Base-by-base conservation (phyloP, 2,888 invertebrate species). In the Zhuqinia jingwanae region DNA sequence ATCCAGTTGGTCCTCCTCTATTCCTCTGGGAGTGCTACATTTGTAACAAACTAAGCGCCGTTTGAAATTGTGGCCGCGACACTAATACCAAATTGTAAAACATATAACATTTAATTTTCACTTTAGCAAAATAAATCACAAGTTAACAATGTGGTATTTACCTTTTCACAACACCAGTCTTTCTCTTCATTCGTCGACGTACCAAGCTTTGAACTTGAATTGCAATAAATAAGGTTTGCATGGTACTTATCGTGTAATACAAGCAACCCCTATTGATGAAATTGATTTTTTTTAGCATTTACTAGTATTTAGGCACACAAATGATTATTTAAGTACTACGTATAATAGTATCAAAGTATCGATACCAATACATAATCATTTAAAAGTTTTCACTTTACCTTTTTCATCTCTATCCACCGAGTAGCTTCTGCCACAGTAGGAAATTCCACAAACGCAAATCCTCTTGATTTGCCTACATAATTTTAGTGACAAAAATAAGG, bases 11-110 rank as follows among this genome's bases (percentile, higher is more conserved):
- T 97, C 97, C 70, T 96, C 96, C 90, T 96, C 95, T 90, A 96
- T 96, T 88, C 97, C 97, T 85, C 97, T 94, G 76, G 97, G 96
- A 20, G 97, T 96, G 91, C 95, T 95, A 92, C 99, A 99, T 92
- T 98, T 96, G 93, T 98, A 99, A 92, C 99, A 99, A 86, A 95
- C 95, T 92, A 97, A 96, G 87, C 99, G 95, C 87, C 99, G 94
- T 93, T 98, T 97, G 92, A 99, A 99, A 93, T 99, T 99, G 92
- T 97, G 97, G 42, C 97, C 96, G 80, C 97, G 97, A 94, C 99
- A 99, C 96, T 98, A 25, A 8, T 36, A 8, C 3, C 36, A 36
- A 8, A 36, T 8, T 6, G 3, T 6, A 36, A 36, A 6, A 8
- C 36, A 36, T 36, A n/a, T 36, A 36, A 6, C 36, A 8, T 36